A percentile compares a stretch with the other conserved stretches of the same genome.
phyloP scores from a whole-genome alignment of 2,797 vertebrate species.

The Astyanax mexicanus region DNA sequence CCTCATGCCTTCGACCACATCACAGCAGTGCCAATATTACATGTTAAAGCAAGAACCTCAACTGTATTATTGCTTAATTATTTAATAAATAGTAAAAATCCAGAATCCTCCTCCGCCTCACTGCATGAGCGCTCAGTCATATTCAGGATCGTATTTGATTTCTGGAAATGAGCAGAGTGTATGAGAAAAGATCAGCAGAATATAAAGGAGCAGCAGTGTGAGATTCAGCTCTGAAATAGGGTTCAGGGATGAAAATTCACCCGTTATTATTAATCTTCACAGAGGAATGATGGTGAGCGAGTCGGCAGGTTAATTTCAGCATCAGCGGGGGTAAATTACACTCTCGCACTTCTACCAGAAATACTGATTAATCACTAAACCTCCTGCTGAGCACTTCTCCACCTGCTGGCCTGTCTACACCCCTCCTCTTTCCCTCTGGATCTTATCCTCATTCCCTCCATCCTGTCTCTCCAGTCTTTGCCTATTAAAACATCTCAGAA shows the following conservation, averaged over 20 bases:
- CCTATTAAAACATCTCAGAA: neutral
- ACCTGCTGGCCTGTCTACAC: neutral
- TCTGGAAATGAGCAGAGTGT: neutral
- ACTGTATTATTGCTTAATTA: no score
- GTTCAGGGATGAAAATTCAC: neutral
- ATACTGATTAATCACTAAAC: conserved; percentile 7
- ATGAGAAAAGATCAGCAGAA: neutral
- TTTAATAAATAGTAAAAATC: no score
- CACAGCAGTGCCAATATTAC: no score
- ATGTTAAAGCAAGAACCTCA: no score
- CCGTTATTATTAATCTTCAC: neutral
- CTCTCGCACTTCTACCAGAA: neutral
- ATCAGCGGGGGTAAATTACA: neutral
- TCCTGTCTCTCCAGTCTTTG: neutral
- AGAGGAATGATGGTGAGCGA: neutral
- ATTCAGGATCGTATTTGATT: neutral
- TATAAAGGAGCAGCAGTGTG: neutral
- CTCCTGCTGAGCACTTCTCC: neutral
- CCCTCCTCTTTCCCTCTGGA: no score
- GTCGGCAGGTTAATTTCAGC: conserved; percentile 1
- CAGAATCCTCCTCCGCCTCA: neutral
- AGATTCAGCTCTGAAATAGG: neutral
- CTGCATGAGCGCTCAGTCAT: neutral
- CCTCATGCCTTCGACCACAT: no score
- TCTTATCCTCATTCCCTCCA: no score